Conservation (phyloP, 2,113 vertebrate genomes). For the Leptocoma aspasia region DNA sequence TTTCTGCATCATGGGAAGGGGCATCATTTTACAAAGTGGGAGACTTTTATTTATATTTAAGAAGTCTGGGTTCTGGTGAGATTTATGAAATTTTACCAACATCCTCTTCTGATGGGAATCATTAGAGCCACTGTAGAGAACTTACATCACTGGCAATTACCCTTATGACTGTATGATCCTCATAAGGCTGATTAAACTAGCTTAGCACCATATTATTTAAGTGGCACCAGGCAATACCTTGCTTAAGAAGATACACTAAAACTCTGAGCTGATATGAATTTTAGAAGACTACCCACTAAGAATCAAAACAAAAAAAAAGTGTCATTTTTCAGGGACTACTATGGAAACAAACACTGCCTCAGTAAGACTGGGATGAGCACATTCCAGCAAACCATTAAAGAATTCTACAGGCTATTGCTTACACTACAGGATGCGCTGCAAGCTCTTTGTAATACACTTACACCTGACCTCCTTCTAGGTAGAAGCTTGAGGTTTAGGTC, state of each 20-base stretch:
- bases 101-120: neutral
- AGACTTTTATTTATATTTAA: neutral
- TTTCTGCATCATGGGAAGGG: neutral
- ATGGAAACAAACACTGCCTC: neutral
- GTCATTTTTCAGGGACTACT: neutral
- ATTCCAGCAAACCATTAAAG: neutral
- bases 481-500: neutral
- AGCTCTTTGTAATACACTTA: neutral
- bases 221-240: neutral
- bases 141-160: neutral
- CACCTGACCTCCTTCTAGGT: neutral
- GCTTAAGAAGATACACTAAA: neutral
- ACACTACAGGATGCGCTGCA: neutral
- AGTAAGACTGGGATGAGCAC: neutral
- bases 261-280: neutral
- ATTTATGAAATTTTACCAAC: neutral
- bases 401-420: neutral
- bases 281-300: neutral
- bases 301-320: neutral
- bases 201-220: neutral
- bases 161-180: neutral
- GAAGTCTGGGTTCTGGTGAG: neutral
- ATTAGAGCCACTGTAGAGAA: neutral
- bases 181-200: slow-evolving; percentile 21
- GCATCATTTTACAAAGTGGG: neutral